Base-by-base conservation (phyloP, 2,888 invertebrate species). In the Plusia festucae region DNA sequence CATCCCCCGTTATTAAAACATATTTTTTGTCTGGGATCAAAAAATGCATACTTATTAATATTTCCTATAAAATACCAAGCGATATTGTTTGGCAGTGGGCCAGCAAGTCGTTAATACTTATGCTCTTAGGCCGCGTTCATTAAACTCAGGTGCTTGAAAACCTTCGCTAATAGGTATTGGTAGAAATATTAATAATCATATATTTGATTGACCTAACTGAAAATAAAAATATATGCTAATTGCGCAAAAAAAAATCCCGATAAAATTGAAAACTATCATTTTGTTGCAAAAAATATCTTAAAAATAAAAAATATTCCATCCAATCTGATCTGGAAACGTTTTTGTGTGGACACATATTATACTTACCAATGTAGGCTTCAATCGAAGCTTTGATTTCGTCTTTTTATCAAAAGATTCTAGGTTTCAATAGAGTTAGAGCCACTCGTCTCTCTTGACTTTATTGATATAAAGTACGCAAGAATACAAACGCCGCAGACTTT, bases 61-160 rank as follows among this genome's bases (percentile, higher is more conserved):
- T 65, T 65, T 65, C 34, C 5, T 46, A 18, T 61, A 51, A 64
- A 65, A 24, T 52, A 53, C 60, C 54, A 57, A 16, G 49, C 53
- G 52, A 24, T 68, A 68, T 56, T 55, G 18, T 61, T 27, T 77
- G 76, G 76, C 76, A 54, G n/a, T 58, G 27, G 7, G 61, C 71
- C 79, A 78, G 52, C 32, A 53, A 40, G 15, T 78, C 68, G 54
- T 75, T 78, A 77, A 64, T 70, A 64, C 51, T 60, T 57, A 55
- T 67, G 53, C 62, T 57, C 71, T 73, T 70, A 24, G 53, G 51
- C 40, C 13, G n/a, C 61, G 53, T 68, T 70, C 32, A 60, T 63
- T 68, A 62, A 62, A 53, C 16, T 30, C 65, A 34, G 54, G 49
- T 54, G 20, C 15, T 62, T n/a, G 49, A 32, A 53, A 52, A 20